Evolutionary conservation across 2,888 invertebrate genomes (phyloP).

Genomic region (Melieria picta): DNA sequence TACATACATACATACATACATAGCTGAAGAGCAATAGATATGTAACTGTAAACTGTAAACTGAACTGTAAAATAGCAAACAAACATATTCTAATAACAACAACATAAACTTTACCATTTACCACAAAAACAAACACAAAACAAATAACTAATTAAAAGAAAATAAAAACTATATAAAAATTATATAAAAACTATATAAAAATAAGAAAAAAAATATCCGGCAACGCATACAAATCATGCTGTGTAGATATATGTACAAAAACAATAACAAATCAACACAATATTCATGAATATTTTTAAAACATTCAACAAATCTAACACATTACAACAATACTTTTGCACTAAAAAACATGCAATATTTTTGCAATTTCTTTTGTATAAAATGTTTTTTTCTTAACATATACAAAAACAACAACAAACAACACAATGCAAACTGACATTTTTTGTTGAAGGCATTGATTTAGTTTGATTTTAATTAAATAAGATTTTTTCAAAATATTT

Average conservation of each 20-base stretch:
- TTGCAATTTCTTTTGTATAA: too few relatives aligned
- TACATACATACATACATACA: neutral
- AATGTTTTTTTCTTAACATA: too few relatives aligned
- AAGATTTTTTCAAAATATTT: too few relatives aligned
- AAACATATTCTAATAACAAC: conserved; percentile 8
- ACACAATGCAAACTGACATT: too few relatives aligned
- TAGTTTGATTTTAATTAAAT: too few relatives aligned
- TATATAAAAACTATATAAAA: neutral
- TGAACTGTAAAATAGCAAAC: neutral
- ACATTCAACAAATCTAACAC: too few relatives aligned
- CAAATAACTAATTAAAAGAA: neutral
- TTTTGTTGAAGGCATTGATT: too few relatives aligned
- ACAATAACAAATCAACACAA: neutral
- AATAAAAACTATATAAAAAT: neutral
- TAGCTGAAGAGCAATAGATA: neutral
- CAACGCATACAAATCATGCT: conserved; percentile 3
- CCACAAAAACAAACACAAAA: neutral
- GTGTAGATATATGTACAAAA: conserved; percentile 14
- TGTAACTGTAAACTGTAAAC: too few relatives aligned
- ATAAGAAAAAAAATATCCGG: conserved; percentile 11
- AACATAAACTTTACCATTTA: conserved; percentile 8
- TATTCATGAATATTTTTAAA: too few relatives aligned
- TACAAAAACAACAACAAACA: too few relatives aligned
- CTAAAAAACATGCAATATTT: too few relatives aligned
- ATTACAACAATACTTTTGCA: too few relatives aligned